Evolutionary conservation across 1,140 invertebrate species (phyloP).

Genomic region (Lepidurus couesii): DNA sequence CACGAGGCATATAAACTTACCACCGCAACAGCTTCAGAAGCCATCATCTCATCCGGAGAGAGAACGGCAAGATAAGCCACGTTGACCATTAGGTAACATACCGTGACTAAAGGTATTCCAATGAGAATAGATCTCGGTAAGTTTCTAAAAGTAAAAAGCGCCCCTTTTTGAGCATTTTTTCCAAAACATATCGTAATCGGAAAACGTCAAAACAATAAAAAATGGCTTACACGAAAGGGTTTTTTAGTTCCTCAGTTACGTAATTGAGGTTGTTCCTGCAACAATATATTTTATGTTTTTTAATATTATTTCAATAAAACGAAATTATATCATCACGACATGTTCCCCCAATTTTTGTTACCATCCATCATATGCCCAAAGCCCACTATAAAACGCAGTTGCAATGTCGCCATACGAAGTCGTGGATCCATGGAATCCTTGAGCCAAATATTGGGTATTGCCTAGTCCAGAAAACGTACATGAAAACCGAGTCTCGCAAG

Average conservation of each 20-base stretch:
- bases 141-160: conserved; percentile 58
- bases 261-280: conserved; percentile 89
- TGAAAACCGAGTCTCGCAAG: not conserved
- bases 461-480: conserved; percentile 28
- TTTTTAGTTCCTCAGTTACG: conserved; percentile 97
- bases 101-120: conserved; percentile 88
- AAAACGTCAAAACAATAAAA: not conserved
- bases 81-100: conserved; percentile 94
- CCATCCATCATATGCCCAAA: conserved; percentile 57
- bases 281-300: conserved; percentile 15
- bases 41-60: conserved; percentile 88
- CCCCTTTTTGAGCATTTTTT: not conserved
- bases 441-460: conserved; percentile 45
- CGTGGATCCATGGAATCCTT: conserved; percentile 51
- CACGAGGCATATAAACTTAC: conserved; percentile 51
- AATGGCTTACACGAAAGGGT: conserved; percentile 77
- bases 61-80: conserved; percentile 95
- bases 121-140: conserved; percentile 92
- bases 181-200: not conserved
- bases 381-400: conserved; percentile 84
- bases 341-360: conserved; percentile 7
- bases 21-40: conserved; percentile 92
- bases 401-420: conserved; percentile 66
- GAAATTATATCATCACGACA: too few relatives aligned
- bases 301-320: too few relatives aligned